Percentiles rank a stretch among this genome's conserved stretches.
phyloP scores from a whole-genome alignment of 2,113 vertebrate genomes.

The Montifringilla adamsi region DNA sequence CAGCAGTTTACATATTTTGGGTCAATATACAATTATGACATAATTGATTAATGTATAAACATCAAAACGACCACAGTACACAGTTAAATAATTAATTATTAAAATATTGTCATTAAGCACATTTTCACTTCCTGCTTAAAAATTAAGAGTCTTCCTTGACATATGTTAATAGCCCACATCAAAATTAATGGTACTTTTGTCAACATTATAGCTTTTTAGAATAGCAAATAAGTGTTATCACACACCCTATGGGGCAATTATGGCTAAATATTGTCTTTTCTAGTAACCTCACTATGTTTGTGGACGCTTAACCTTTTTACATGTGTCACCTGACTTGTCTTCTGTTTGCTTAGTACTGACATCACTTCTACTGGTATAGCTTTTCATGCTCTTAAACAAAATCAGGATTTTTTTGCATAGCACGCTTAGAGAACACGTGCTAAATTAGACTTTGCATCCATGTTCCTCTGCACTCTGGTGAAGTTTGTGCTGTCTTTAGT shows the following conservation, averaged over 20 bases:
- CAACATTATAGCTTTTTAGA: not conserved
- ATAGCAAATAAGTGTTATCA: not conserved
- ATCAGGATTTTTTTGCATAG: not conserved
- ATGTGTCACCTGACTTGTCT: not conserved
- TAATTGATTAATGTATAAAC: constrained; percentile 23
- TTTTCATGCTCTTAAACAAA: not conserved
- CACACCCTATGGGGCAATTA: not conserved
- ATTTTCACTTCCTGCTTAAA: constrained; percentile 15
- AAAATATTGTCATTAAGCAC: not conserved
- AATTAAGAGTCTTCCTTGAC: not conserved
- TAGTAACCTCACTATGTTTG: not conserved
- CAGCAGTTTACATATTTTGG: not conserved
- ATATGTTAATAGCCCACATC: not conserved
- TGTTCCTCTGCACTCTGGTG: not conserved
- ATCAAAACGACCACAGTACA: not conserved
- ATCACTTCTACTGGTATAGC: not conserved
- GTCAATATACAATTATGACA: not conserved
- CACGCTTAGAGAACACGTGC: not conserved
- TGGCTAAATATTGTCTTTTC: constrained; percentile 8
- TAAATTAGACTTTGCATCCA: not conserved
- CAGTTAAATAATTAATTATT: constrained; percentile 45
- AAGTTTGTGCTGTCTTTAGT: not conserved
- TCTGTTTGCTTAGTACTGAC: not conserved
- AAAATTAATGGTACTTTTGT: constrained; percentile 39
- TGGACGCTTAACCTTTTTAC: not conserved